Evolutionary conservation across 2,113 vertebrate genomes (phyloP).

Genomic region (Festucalex cinctus): DNA sequence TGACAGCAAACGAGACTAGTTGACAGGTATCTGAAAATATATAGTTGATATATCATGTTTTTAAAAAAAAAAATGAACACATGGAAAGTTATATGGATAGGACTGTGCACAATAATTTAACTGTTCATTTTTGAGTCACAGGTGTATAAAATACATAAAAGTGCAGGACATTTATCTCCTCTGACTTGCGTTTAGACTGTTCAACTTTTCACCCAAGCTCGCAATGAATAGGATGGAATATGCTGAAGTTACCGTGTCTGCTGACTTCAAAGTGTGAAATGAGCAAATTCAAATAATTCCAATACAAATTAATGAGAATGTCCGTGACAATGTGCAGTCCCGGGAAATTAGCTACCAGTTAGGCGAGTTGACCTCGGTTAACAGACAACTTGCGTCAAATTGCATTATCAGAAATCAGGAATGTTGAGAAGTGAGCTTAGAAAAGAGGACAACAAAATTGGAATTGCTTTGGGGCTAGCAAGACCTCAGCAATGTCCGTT

Average conservation of each 20-base stretch:
- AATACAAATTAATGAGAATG: slow-evolving; percentile 1
- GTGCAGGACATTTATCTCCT: background rate
- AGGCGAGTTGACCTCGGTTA: background rate
- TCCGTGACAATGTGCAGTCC: background rate
- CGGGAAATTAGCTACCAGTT: background rate
- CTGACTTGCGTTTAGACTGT: background rate
- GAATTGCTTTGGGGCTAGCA: background rate
- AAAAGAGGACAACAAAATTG: background rate
- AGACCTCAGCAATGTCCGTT: background rate
- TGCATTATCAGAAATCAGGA: background rate
- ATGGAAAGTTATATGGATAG: too few relatives aligned
- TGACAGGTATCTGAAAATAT: background rate
- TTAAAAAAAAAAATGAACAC: too few relatives aligned
- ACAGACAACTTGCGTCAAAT: background rate
- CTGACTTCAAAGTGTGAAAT: slow-evolving; percentile 1
- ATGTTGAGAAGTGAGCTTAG: background rate
- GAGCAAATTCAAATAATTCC: background rate
- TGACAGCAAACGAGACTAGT: background rate
- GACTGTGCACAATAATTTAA: too few relatives aligned
- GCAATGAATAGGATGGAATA: background rate
- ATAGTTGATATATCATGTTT: background rate
- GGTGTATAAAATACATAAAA: background rate
- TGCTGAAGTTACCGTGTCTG: background rate
- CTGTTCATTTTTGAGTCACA: background rate
- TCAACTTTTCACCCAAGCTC: background rate